Percentiles rank a stretch among this genome's conserved stretches.
Conservation (phyloP, 2,113 vertebrate species). For the Clarias batrachus region DNA sequence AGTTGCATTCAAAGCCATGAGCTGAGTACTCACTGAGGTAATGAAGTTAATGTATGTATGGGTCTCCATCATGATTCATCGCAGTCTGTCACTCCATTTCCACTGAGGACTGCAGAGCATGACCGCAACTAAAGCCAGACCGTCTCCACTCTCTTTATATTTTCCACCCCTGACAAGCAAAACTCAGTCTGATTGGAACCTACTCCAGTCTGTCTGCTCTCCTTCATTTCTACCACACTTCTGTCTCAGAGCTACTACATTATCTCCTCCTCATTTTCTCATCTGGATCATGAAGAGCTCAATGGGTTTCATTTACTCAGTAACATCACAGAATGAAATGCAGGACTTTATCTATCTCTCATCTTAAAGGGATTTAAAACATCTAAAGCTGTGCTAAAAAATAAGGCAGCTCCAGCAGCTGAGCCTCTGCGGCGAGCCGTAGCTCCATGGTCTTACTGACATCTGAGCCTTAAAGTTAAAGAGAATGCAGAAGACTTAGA, state of each 20-base stretch:
- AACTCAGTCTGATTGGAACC: slow-evolving; percentile 37
- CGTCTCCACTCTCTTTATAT: slow-evolving; percentile 8
- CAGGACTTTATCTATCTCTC: background rate
- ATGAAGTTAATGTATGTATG: slow-evolving; percentile 52
- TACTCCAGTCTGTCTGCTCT: background rate
- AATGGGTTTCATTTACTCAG: slow-evolving; percentile 1
- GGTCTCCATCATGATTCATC: slow-evolving; percentile 47
- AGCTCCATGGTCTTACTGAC: slow-evolving; percentile 29
- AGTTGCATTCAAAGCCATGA: slow-evolving; percentile 47
- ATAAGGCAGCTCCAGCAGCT: background rate
- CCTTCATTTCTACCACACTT: slow-evolving; percentile 1
- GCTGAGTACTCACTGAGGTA: slow-evolving; percentile 43
- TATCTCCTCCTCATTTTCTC: background rate
- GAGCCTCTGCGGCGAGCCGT: too few species aligned
- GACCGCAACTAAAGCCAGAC: slow-evolving; percentile 29
- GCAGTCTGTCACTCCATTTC: slow-evolving; percentile 25
- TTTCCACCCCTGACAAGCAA: background rate
- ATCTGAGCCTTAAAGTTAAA: slow-evolving; percentile 49
- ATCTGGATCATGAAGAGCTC: background rate
- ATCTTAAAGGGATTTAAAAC: background rate
- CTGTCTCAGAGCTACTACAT: background rate
- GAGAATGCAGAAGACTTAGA: too few species aligned
- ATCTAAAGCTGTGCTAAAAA: background rate
- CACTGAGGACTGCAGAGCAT: background rate
- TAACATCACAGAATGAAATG: background rate